Percentiles rank a stretch among this genome's conserved stretches.
These are phyloP conservation scores for Apocheima hispidaria DNA, from an alignment of 2,888 invertebrate genomes.

Conservation along the genomic window DNA sequence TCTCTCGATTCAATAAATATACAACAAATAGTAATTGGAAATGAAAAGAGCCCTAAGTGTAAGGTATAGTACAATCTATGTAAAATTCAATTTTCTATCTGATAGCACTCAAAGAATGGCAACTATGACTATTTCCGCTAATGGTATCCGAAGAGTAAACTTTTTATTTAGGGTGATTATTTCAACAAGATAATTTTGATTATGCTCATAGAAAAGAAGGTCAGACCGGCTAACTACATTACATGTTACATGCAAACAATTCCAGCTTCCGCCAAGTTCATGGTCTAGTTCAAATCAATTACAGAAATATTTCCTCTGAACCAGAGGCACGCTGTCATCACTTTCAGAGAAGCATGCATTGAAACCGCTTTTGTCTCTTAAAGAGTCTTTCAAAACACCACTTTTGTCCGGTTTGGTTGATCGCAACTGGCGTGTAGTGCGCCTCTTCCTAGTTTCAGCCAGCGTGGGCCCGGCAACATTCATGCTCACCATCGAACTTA, in stretches of 20 bases:
- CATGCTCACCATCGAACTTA: slow-evolving; percentile 66
- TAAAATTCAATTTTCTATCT: slow-evolving; percentile 3
- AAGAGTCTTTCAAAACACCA: slow-evolving; percentile 60
- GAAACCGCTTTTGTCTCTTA: slow-evolving; percentile 74
- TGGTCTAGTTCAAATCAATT: slow-evolving; percentile 38
- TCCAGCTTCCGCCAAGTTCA: slow-evolving; percentile 15
- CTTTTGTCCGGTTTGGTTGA: slow-evolving; percentile 57
- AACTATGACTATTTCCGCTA: slow-evolving; percentile 30
- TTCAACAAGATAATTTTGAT: slow-evolving; percentile 23
- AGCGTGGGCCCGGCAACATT: slow-evolving; percentile 62
- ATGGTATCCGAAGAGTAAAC: slow-evolving; percentile 10
- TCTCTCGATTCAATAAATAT: slow-evolving; percentile 16
- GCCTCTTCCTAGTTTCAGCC: slow-evolving; percentile 51
- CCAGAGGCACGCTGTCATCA: slow-evolving; percentile 73
- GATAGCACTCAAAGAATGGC: slow-evolving; percentile 13
- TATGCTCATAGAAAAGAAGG: slow-evolving; percentile 24
- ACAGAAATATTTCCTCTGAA: slow-evolving; percentile 72
- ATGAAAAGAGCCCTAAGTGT: background rate
- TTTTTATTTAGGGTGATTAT: slow-evolving; percentile 17
- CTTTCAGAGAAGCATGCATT: slow-evolving; percentile 78
- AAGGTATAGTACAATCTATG: slow-evolving; percentile 7
- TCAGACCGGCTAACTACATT: slow-evolving; percentile 35
- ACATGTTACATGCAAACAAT: slow-evolving; percentile 30
- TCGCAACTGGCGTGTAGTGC: slow-evolving; percentile 48
- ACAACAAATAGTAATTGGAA: slow-evolving; percentile 2